Evolutionary conservation across 1,140 invertebrate species (phyloP), one percentile per base, ranked within the genome.

Genomic region (Thaumatotibia leucotreta): DNA sequence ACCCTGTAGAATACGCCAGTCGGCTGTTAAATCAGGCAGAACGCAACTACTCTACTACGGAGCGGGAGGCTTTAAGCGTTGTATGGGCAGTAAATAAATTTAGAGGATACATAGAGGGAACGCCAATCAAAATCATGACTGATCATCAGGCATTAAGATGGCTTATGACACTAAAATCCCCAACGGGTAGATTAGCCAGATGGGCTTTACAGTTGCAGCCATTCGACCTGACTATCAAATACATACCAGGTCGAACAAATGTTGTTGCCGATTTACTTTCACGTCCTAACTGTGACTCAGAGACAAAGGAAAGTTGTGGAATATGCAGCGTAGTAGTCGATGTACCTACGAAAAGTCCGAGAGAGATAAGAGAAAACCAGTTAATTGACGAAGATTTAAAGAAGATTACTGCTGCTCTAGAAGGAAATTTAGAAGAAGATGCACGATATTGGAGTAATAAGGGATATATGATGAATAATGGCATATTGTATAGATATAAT

Each of bases 71-170:
- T 22, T 68, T 93, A 4, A 92, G 91, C 0, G 73, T 93, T 2
- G 71, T 93, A 0, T 89, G 81, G 77, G 87, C 87, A 0, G 75
- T 92, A 0, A 69, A 86, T 20, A 76, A 85, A 29, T 92, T 91
- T 35, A 35, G 82, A 29, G 73, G 73, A 0, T 89, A 88, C 54
- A 65, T 85, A 22, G 79, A 86, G 39, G 84, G 82, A 6, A 74
- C 61, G 11, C 69, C 69, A 86, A 92, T 71, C 87, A 79, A 27
- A 2, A 72, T 91, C 2, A 64, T 70, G 9, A 76, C 66, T 4
- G 80, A 85, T 66, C 92, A 93, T 62, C 88, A 91, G 54, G 89
- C 92, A 0, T 64, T 93, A 17, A 73, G 72, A 22, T 93, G 89
- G 87, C 73, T 93, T 0, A 67, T 84, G n/a, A 74, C 76, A 0